Conservation (phyloP, 2,888 invertebrate species). For the Neocrepidodera transversa region DNA sequence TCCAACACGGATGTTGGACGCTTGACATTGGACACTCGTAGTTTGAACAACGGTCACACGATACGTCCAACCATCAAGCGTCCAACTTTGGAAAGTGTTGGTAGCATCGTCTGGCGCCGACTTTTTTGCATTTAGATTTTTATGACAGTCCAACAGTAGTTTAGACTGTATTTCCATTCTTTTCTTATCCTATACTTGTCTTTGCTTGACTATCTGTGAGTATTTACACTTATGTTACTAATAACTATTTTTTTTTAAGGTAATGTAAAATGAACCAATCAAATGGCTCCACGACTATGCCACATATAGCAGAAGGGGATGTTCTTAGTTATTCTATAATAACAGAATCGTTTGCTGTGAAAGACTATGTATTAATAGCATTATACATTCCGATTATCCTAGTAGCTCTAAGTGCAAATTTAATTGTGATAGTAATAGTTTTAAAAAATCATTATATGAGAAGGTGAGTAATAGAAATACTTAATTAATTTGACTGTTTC, state of each 20-base stretch:
- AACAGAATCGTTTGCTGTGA: conserved; percentile 6
- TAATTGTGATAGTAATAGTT: conserved; percentile 72
- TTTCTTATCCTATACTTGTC: too few species aligned
- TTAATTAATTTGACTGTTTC: too few species aligned
- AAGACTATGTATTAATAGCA: conserved; percentile 62
- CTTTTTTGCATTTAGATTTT: too few species aligned
- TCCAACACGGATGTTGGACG: too few species aligned
- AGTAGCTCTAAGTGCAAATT: conserved; percentile 69
- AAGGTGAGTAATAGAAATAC: conserved; percentile 68
- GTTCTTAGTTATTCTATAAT: background rate
- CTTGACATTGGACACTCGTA: too few species aligned
- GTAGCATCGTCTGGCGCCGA: too few species aligned
- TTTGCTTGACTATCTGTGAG: too few species aligned
- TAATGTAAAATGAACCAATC: background rate
- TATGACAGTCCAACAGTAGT: too few species aligned
- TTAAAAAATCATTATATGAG: conserved; percentile 73
- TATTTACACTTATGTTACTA: background rate
- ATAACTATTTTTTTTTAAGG: background rate
- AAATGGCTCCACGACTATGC: background rate
- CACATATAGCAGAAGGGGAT: background rate
- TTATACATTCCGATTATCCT: conserved; percentile 71
- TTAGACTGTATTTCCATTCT: too few species aligned
- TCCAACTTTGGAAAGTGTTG: too few species aligned
- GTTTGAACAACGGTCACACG: too few species aligned
- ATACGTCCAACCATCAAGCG: too few species aligned